Conservation (phyloP, 53 echinoderm and acorn worm genomes). For the Temnopleurus reevesii region DNA sequence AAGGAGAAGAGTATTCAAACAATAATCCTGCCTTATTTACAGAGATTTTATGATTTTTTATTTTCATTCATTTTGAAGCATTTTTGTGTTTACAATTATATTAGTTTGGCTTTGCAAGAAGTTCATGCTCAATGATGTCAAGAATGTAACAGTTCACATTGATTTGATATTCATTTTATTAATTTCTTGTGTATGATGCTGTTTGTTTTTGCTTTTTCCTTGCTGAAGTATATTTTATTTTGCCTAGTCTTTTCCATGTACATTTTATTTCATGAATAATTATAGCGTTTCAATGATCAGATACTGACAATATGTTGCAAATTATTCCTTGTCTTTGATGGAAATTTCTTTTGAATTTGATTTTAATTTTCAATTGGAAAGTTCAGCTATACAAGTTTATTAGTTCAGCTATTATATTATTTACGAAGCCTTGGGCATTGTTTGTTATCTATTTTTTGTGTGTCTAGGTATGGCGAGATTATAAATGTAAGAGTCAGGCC, state of each 20-base stretch:
- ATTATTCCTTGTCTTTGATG: background rate
- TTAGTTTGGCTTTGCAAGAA: background rate
- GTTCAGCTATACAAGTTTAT: too few species aligned
- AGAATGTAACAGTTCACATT: background rate
- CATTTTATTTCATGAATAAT: slow-evolving; percentile 19
- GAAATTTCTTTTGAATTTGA: slow-evolving; percentile 7
- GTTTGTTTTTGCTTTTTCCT: background rate
- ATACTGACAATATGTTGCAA: background rate
- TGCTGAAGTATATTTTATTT: slow-evolving; percentile 37
- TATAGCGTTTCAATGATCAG: background rate
- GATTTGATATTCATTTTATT: background rate
- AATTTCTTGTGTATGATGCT: background rate
- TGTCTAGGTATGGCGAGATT: background rate
- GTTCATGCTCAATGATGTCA: background rate
- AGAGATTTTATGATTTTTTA: background rate
- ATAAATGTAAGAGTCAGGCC: background rate
- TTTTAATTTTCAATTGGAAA: background rate
- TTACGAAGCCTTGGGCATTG: slow-evolving; percentile 10
- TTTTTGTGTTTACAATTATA: slow-evolving; percentile 31
- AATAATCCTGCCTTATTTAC: slow-evolving; percentile 17
- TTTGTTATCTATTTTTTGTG: background rate
- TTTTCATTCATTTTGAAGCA: background rate
- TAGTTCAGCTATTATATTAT: background rate
- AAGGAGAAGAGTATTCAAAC: slow-evolving; percentile 13
- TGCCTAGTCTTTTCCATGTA: background rate